Base-by-base conservation (phyloP, 1,140 invertebrate genomes). In the Cepaea nemoralis region DNA sequence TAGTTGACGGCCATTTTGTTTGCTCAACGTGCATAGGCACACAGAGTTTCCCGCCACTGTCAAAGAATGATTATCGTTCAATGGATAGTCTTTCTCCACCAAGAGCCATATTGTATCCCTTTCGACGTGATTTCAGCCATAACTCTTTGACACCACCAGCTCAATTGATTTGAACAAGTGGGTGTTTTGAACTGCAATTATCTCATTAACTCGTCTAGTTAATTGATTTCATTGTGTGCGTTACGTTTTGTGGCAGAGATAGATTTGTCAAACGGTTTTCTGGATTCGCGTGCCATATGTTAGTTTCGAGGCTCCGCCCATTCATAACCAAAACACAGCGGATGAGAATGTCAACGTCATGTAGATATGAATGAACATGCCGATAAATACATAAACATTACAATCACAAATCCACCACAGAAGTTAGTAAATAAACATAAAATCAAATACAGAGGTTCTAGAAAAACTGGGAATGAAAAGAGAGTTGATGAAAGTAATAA, bases 1-100 rank as follows among this genome's bases (percentile, higher is more conserved):
- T 55, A 55, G 19, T 55, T 55, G 59, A 31, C 59, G 27, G 27
- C 59, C 59, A 63, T 63, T 16, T 63, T 63, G 59, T 63, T 63
- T 63, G 27, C 59, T 1, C 59, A 31, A 10, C 59, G 59, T 63
- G 59, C 59, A 31, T 2, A 27, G n/a, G 27, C 59, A 63, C 59
- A 55, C 22, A 31, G n/a, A 63, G 2, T 5, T 3, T 55, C 22
- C 14, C 50, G 50, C 50, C 5, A 22, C 12, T 24, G 50, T n/a
- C 12, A 55, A 22, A 55, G 55, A 12, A 22, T n/a, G 55, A 19
- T 45, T 19, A 10, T 45, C 42, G 8, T 45, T 45, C 6, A 0
- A 63, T 63, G 59, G 59, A 63, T 63, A 63, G 5, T 19, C 59
- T 63, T 63, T 16, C 5, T 63, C 33, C 5, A 1, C n/a, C 10